Evolutionary conservation across 2,113 vertebrate genomes (phyloP), one percentile per base, ranked within the genome.

Genomic region (Callionymus lyra): DNA sequence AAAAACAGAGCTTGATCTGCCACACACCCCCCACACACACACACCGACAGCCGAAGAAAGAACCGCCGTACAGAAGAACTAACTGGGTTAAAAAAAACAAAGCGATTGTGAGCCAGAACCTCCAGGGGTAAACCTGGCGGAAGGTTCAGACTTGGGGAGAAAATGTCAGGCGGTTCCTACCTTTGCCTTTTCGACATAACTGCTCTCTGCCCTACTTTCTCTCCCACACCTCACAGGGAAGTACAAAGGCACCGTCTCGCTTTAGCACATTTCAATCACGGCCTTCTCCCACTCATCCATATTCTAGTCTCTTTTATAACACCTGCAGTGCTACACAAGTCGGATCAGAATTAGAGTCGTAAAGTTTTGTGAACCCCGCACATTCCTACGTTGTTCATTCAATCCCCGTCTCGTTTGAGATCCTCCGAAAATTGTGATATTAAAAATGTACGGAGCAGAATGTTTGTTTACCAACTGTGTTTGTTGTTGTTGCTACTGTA

Each of bases 201-300:
- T 53, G 38, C 15, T 13, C 38, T 48, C 13, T 71, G 70, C 43
- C 68, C 72, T 76, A 71, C 64, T 77, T 75, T 70, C 19, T 50
- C 48, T 44, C 36, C 19, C 53, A 38, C 59, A 63, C 51, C 56
- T 62, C 13, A n/a, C 17, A 60, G 59, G 31, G 34, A 14, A 47
- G 47, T 19, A 60, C 56, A 56, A 64, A 74, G 44, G 51, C 60
- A 35, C 47, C 14, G 31, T 44, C 41, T 59, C 39, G 15, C 50
- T 64, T 57, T 58, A 62, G 51, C 63, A 52, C 60, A 57, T 73
- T 68, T 72, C 61, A 60, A 51, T 74, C 57, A 53, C 12, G 5
- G 41, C 41, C 39, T 41, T 55, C 53, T 71, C 64, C 43, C 37
- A 43, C 64, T 71, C 62, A 70, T 76, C 38, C 55, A 63, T 67